These are phyloP conservation scores for Eilema depressum DNA, from an alignment of 2,888 invertebrate species.

Conservation along the genomic window DNA sequence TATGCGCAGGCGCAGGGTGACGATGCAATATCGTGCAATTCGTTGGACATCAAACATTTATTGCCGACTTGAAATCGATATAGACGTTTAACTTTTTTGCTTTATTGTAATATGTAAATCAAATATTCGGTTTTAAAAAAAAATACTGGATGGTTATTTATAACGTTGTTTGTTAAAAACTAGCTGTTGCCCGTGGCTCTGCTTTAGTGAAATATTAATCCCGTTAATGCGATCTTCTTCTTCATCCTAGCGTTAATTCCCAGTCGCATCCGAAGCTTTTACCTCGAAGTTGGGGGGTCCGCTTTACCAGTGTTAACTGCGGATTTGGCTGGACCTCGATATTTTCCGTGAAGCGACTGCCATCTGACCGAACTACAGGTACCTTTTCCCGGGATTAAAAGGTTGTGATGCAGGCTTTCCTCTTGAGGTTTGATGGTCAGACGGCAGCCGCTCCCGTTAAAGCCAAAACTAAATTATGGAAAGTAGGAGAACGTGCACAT, in stretches of 20 bases:
- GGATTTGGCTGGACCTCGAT: too few species aligned
- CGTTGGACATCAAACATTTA: slow-evolving; percentile 37
- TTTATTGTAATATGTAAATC: slow-evolving; percentile 21
- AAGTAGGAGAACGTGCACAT: too few species aligned
- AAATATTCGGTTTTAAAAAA: slow-evolving; percentile 2
- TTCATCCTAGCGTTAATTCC: too few species aligned
- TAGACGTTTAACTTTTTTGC: slow-evolving; percentile 11
- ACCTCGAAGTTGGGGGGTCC: too few species aligned
- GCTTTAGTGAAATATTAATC: not conserved
- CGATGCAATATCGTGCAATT: slow-evolving; percentile 43
- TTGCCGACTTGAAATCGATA: slow-evolving; percentile 9
- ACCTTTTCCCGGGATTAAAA: not conserved
- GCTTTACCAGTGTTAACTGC: too few species aligned
- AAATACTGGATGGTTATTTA: slow-evolving; percentile 12
- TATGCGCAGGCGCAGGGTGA: slow-evolving; percentile 31
- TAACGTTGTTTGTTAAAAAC: not conserved
- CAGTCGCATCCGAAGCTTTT: too few species aligned
- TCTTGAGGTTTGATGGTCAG: not conserved
- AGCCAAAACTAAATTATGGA: too few species aligned
- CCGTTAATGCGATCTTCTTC: too few species aligned
- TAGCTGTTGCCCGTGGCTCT: not conserved
- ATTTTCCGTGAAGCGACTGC: too few species aligned
- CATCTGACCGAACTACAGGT: too few species aligned
- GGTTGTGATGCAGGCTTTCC: not conserved
- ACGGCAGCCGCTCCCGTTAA: too few species aligned